Conservation (phyloP, 2,797 vertebrate genomes). For the Acridotheres tristis region DNA sequence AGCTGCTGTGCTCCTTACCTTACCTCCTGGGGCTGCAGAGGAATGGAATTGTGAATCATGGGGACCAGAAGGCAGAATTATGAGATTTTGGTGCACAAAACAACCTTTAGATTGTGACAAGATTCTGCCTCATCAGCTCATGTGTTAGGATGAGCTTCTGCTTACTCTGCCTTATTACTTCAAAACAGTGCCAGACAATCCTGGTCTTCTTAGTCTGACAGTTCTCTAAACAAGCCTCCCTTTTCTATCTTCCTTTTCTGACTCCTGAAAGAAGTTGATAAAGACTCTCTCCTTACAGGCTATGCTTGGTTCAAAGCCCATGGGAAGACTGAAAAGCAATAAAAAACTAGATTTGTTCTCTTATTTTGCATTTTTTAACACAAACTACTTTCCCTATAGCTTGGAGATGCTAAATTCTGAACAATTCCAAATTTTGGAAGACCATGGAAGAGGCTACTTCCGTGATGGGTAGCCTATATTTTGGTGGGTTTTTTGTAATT, state of each 20-base stretch:
- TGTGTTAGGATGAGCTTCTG: neutral
- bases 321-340: neutral
- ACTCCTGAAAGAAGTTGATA: neutral
- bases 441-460: neutral
- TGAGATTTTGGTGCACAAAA: neutral
- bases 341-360: neutral
- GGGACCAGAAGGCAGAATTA: neutral
- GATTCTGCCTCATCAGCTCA: neutral
- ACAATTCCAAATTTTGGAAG: neutral
- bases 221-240: neutral
- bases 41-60: neutral
- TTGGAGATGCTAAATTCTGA: neutral
- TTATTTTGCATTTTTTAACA: neutral
- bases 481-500: neutral
- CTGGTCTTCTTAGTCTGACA: neutral
- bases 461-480: neutral
- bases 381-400: neutral
- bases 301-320: neutral
- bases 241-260: neutral
- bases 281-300: neutral
- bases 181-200: neutral
- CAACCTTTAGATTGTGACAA: neutral
- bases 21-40: neutral
- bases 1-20: neutral
- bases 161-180: neutral